These are phyloP conservation scores for Melanaphis sacchari DNA, from an alignment of 1,140 invertebrate genomes.

Conservation along the genomic window DNA sequence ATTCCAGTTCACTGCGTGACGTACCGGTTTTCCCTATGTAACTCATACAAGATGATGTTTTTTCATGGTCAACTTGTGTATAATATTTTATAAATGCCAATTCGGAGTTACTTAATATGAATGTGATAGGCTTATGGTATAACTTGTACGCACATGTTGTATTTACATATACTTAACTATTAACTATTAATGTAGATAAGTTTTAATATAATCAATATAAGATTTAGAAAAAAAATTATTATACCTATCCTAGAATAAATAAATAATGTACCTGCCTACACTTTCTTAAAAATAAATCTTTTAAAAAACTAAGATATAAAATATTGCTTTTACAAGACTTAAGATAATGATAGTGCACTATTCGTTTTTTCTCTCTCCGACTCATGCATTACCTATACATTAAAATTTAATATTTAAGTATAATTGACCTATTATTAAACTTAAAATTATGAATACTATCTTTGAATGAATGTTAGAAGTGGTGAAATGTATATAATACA, in stretches of 20 bases:
- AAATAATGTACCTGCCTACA: neutral
- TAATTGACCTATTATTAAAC: neutral
- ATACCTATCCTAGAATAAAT: neutral
- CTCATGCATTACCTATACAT: too few relatives aligned
- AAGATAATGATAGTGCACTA: neutral
- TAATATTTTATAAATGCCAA: slow-evolving; percentile 31
- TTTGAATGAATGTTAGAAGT: neutral
- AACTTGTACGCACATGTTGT: neutral
- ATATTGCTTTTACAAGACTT: neutral
- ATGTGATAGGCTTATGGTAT: neutral
- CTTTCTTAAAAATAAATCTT: neutral
- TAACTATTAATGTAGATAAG: neutral
- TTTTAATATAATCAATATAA: neutral
- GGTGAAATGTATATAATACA: neutral
- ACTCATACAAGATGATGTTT: neutral
- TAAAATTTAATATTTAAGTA: too few relatives aligned
- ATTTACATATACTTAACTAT: slow-evolving; percentile 8
- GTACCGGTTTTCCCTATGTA: slow-evolving; percentile 24
- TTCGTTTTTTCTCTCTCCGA: neutral
- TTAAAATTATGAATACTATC: neutral
- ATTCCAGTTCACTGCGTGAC: neutral
- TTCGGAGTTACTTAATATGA: neutral
- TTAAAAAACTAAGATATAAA: neutral
- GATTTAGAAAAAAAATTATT: neutral
- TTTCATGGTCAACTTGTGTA: slow-evolving; percentile 33